phyloP scores from a whole-genome alignment of 2,113 vertebrate species.

The Pogona vitticeps region DNA sequence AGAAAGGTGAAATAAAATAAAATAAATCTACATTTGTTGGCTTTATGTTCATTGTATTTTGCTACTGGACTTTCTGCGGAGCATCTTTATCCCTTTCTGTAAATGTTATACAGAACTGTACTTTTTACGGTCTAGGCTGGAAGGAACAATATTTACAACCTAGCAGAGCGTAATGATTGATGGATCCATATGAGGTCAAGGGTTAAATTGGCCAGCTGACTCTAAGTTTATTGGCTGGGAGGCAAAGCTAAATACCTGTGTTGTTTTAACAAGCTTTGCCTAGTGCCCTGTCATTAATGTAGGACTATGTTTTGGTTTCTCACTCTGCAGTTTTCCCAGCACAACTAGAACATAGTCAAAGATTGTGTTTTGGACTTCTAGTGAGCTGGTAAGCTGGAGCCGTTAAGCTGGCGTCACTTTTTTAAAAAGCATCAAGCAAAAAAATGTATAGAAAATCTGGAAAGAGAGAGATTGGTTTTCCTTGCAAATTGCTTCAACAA shows the following conservation, averaged over 20 bases:
- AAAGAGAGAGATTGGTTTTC: not conserved
- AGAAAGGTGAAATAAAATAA: too few relatives aligned
- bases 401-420: too few relatives aligned
- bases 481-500: not conserved
- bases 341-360: not conserved
- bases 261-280: not conserved
- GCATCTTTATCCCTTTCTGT: not conserved
- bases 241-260: slow-evolving; percentile 22
- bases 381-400: not conserved
- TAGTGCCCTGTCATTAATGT: not conserved
- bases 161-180: slow-evolving; percentile 8
- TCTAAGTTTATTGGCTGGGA: not conserved
- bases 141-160: not conserved
- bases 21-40: not conserved
- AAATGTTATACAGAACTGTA: not conserved
- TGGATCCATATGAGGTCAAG: slow-evolving; percentile 13
- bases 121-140: not conserved
- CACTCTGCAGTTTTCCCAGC: not conserved
- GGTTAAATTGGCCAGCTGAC: slow-evolving; percentile 26
- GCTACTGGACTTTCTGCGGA: not conserved
- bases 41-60: not conserved
- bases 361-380: too few relatives aligned
- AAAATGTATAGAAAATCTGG: not conserved
- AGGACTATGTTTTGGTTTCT: not conserved
- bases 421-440: too few relatives aligned